These are phyloP conservation scores for Leucosticte australis DNA, from an alignment of 2,113 vertebrate genomes.

Conservation along the genomic window DNA sequence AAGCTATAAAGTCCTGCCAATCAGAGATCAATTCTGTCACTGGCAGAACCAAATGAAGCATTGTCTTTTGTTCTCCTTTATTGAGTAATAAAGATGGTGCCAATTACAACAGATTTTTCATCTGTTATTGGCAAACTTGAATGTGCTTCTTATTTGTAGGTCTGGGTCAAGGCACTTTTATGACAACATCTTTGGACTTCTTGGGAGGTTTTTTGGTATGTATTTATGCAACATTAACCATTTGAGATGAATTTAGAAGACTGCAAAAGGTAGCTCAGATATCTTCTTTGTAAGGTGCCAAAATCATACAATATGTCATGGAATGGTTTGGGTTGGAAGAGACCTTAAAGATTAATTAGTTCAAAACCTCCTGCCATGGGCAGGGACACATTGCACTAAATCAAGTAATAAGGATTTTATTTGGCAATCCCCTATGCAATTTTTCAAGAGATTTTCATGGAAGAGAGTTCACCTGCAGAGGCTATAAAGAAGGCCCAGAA, in stretches of 20 bases:
- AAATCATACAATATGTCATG: not conserved
- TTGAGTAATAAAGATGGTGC: not conserved
- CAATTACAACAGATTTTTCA: not conserved
- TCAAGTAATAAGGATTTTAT: not conserved
- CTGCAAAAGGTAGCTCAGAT: not conserved
- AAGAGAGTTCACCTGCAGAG: not conserved
- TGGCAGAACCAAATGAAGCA: not conserved
- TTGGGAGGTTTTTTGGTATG: not conserved
- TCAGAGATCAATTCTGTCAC: not conserved
- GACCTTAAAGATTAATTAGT: not conserved
- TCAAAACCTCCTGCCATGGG: not conserved
- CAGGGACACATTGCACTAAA: not conserved
- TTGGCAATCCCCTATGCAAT: not conserved
- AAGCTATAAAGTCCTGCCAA: not conserved
- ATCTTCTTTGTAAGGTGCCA: not conserved
- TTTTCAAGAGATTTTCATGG: not conserved
- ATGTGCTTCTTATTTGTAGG: not conserved
- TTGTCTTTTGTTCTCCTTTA: not conserved
- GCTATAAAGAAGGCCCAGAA: not conserved
- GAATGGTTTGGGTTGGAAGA: not conserved
- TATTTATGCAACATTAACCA: not conserved
- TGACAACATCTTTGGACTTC: not conserved
- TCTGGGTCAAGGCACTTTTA: not conserved
- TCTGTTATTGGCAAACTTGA: not conserved
- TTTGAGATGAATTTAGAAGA: not conserved